Base-by-base conservation (phyloP, 2,888 invertebrate genomes). In the Acronicta psi region DNA sequence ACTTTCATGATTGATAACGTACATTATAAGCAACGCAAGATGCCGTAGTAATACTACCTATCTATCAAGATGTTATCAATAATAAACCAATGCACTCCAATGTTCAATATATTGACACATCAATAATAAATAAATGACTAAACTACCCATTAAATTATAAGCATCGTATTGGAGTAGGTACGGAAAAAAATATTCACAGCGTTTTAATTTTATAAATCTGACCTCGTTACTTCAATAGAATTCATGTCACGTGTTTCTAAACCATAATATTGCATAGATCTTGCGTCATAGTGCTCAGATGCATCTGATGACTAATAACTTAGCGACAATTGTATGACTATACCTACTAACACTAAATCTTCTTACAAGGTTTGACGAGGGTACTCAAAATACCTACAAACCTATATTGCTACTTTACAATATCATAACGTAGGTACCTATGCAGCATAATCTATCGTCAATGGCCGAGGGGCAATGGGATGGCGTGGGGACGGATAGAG, bases 391-490 rank as follows among this genome's bases (percentile, higher is more conserved):
- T 34, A 34, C 34, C 34, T 34, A 9, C 4, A 2, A 9, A 29
- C 29, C 46, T 49, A 37, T 46, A 44, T 44, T 49, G 36, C 57
- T 37, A 29, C 17, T 38, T 11, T 29, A 34, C 34, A n/a, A n/a
- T n/a, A 34, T 34, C 5, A n/a, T 29, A n/a, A n/a, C n/a, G 2
- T 34, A n/a, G 31, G n/a, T 31, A 36, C 60, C 64, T 73, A 78
- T 75, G 73, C 78, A 75, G 72, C 66, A 79, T 80, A 80, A 83
- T 85, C 80, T 83, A 83, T 83, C 82, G 80, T 82, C 77, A 70
- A 82, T 77, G 73, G 75, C 56, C 55, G 71, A 75, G 80, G 80
- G 84, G 72, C 69, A 63, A 72, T 56, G 11, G 40, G 37, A 59
- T 56, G 54, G 52, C 49, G 52, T 43, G 53, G 69, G 61, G 57